Conservation (phyloP, 1,140 invertebrate genomes). For the Magallana angulata region DNA sequence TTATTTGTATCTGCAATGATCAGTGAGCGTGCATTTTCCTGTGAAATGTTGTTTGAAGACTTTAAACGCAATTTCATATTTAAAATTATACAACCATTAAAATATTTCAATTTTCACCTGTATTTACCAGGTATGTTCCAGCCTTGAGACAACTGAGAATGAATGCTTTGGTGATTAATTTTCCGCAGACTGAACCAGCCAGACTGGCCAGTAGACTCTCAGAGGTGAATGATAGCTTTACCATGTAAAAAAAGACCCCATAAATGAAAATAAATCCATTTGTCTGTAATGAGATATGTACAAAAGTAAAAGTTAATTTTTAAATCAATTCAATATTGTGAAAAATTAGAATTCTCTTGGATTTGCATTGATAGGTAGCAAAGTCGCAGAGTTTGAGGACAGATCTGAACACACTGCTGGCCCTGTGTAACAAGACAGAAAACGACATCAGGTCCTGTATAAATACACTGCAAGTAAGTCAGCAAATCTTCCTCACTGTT, state of each 20-base stretch:
- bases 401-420: slow-evolving; percentile 86
- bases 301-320: no score
- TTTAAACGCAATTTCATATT: no score
- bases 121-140: slow-evolving; percentile 85
- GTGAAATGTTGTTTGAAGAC: no score
- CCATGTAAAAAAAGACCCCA: no score
- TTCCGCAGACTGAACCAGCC: slow-evolving; percentile 84
- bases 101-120: no score
- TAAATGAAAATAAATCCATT: no score
- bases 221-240: slow-evolving; percentile 71
- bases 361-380: slow-evolving; percentile 82
- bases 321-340: no score
- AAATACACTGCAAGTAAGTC: slow-evolving; percentile 86
- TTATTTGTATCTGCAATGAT: slow-evolving; percentile 98
- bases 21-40: slow-evolving; percentile 78
- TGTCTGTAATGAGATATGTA: no score
- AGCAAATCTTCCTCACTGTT: no score
- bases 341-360: background rate
- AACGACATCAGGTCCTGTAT: slow-evolving; percentile 95
- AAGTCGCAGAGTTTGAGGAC: slow-evolving; percentile 85
- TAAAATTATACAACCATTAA: no score
- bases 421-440: slow-evolving; percentile 89
- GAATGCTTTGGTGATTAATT: slow-evolving; percentile 87
- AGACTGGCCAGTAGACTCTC: slow-evolving; percentile 78
- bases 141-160: slow-evolving; percentile 88